These are phyloP conservation scores for Phylloscopus whistleri DNA, from an alignment of 2,113 vertebrate species.

Conservation along the genomic window DNA sequence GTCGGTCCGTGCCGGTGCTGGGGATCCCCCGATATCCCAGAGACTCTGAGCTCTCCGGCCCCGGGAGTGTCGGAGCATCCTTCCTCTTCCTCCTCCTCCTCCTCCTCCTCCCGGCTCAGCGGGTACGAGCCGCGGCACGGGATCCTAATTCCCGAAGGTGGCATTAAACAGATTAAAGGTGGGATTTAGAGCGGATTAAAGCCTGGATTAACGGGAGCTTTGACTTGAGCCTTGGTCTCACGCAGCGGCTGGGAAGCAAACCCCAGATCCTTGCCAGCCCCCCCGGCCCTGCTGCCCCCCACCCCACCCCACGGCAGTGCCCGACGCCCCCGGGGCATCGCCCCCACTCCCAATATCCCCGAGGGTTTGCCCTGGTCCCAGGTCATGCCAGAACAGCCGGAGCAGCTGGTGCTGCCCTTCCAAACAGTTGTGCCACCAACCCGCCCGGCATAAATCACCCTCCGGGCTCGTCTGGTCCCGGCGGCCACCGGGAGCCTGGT, in stretches of 20 bases:
- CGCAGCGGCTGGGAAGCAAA: neutral
- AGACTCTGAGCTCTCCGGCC: too few relatives aligned
- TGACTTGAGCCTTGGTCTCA: neutral
- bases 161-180: neutral
- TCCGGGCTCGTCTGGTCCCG: neutral
- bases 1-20: rapidly evolving
- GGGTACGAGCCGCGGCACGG: neutral
- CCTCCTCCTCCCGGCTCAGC: neutral
- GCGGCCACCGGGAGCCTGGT: neutral
- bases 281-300: neutral
- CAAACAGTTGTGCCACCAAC: neutral
- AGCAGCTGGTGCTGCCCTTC: neutral
- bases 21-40: neutral
- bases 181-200: slow-evolving; percentile 1
- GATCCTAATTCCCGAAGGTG: neutral
- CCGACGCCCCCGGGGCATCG: neutral
- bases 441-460: neutral
- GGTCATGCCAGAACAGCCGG: neutral
- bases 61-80: rapidly evolving
- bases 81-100: neutral
- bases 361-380: neutral
- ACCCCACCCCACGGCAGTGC: neutral
- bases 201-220: neutral
- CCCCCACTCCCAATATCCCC: rapidly evolving
- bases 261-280: neutral